Evolutionary conservation across 2,113 vertebrate species (phyloP), one percentile per base, ranked within the genome.

Genomic region (Guaruba guarouba): DNA sequence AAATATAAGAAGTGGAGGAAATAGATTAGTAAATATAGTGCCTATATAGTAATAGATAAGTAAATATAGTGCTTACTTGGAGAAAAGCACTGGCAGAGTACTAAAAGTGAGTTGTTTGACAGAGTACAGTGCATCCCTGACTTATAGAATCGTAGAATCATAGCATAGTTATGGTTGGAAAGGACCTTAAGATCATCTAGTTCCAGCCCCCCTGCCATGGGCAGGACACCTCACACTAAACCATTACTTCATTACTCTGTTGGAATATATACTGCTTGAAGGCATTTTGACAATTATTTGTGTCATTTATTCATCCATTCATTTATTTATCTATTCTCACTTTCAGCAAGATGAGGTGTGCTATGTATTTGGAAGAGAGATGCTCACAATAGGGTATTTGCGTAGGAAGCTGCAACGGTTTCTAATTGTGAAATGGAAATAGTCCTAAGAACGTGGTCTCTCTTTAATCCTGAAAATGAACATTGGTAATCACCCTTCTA

Each of bases 281-380:
- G 93, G 83, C 86, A 88, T 95, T 96, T 79, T 78, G 86, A 90
- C 94, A 95, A 96, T 96, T 94, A 95, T 94, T 95, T 75, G 44
- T 83, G 74, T n/a, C 57, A 16, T 23, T 27, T 61, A 55, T 71
- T 31, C 57, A 13, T 19, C 24, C 46, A 51, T 71, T 93, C 86
- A 77, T 91, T 90, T 90, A 88, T 95, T 93, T 93, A 70, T 84
- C 78, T 67, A 9, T 64, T 49, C 54, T 86, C 29, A 15, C 82
- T 82, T 88, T 51, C 51, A 66, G 35, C 71, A 71, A 74, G 64
- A 13, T 5, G 13, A 14, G 27, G 44, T 68, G 29, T 51, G 77
- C 74, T 78, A 15, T 0, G 10, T 55, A 20, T 64, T 93, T 69
- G 44, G 48, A 9, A 57, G 48, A 75, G 62, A 85, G 62, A 73